Percentiles rank a stretch among this genome's conserved stretches.
phyloP scores from a whole-genome alignment of 2,888 invertebrate species.

The Myopa testacea region DNA sequence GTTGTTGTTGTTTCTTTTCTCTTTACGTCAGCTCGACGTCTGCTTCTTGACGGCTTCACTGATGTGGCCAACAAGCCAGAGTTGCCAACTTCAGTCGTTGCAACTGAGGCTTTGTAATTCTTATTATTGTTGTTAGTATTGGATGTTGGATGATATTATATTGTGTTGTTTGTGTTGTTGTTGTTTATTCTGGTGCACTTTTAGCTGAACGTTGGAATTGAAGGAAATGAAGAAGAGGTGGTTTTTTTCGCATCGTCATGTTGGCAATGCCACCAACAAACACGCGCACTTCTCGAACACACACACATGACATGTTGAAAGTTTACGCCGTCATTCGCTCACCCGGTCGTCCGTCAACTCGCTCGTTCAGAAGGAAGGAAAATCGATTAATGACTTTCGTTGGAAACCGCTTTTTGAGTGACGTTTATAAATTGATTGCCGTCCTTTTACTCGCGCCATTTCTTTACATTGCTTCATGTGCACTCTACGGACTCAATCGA shows the following conservation, averaged over 20 bases:
- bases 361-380: constrained; percentile 45
- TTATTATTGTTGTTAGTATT: constrained; percentile 33
- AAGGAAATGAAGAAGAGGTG: neutral
- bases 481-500: neutral
- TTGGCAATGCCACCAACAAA: constrained; percentile 12
- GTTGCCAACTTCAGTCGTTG: neutral
- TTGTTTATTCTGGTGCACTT: constrained; percentile 35
- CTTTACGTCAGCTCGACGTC: neutral
- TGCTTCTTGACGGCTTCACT: neutral
- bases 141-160: constrained; percentile 27
- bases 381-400: constrained; percentile 58
- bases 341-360: constrained; percentile 1
- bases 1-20: neutral
- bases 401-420: constrained; percentile 58
- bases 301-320: constrained; percentile 4
- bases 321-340: neutral
- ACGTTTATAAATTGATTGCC: constrained; percentile 58
- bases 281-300: constrained; percentile 2
- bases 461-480: neutral
- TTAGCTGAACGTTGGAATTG: neutral
- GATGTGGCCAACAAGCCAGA: neutral
- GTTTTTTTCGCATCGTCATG: constrained; percentile 15
- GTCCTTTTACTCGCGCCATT: constrained; percentile 22
- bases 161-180: constrained; percentile 23
- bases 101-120: constrained; percentile 39